Conservation (phyloP, 92 coral and sea anemone species). For the Montipora capitata region DNA sequence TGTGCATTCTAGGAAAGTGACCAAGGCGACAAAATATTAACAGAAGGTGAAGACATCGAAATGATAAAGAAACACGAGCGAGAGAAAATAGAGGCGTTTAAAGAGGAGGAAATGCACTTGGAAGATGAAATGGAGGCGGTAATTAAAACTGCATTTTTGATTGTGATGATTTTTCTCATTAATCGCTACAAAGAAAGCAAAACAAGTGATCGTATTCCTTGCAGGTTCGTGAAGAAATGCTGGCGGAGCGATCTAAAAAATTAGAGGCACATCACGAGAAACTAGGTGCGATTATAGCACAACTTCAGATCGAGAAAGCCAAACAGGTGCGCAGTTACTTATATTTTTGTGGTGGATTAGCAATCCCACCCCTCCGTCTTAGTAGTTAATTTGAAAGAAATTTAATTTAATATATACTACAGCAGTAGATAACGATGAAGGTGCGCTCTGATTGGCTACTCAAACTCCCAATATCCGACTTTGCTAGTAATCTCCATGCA, state of each 20-base stretch:
- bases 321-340: constrained; percentile 82
- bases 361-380: no score
- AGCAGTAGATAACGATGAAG: no score
- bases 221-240: constrained; percentile 95
- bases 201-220: neutral
- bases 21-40: constrained; percentile 74
- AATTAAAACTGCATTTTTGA: neutral
- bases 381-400: no score
- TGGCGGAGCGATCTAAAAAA: constrained; percentile 79
- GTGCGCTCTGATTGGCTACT: no score
- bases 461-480: no score
- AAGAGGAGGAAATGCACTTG: constrained; percentile 66
- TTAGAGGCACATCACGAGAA: constrained; percentile 95
- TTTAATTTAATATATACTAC: no score
- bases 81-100: constrained; percentile 80
- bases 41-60: constrained; percentile 90
- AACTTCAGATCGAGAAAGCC: constrained; percentile 95
- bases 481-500: no score
- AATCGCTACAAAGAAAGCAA: no score
- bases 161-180: neutral
- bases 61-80: constrained; percentile 93
- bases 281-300: constrained; percentile 91
- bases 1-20: constrained; percentile 60
- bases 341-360: neutral
- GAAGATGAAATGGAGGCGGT: constrained; percentile 92